Evolutionary conservation across 2,797 vertebrate genomes (phyloP), one percentile per base, ranked within the genome.

Genomic region (Lepilemur septentrionalis): DNA sequence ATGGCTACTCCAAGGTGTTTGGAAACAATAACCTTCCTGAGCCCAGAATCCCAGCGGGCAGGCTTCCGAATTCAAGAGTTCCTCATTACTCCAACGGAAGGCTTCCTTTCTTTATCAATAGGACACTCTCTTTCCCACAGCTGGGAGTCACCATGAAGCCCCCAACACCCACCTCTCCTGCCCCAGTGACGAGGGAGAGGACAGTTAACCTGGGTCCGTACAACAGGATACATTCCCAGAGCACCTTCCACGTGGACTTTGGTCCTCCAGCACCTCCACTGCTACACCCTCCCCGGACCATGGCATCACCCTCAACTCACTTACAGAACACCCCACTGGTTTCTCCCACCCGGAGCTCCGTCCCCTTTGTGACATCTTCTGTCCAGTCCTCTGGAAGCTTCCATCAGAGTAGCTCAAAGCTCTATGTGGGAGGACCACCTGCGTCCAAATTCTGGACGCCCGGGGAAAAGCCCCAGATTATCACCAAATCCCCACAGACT

Each of bases 381-480:
- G 30, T 83, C 91, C 97, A 96, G 1, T 73, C 97, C 48, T 96
- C 98, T 14, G 96, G 97, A 81, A 97, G 35, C 78, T 59, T 78
- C 76, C 93, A 83, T 28, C 84, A 97, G 55, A 83, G 0, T 65
- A 89, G 96, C 94, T 78, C 94, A 7, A 98, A 97, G 93, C 22
- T 97, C 50, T 97, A 84, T 0, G 70, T 0, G 0, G 98, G 91
- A 69, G 97, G 97, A 25, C 98, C 98, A 0, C 96, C 98, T 70
- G 98, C 98, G 2, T 97, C 97, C 93, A 97, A 61, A 30, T 98
- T 98, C 81, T 98, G 98, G 76, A 12, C 70, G 7, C 97, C 93
- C 0, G 98, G 98, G 96, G 98, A 98, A 81, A 99, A 97, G 96
- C 99, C 99, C 55, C 98, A 95, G 61, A 99, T 99, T 90, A 92